A percentile compares a stretch with the other conserved stretches of the same genome.
phyloP scores from a whole-genome alignment of 2,113 vertebrate species.

The Anser cygnoides region DNA sequence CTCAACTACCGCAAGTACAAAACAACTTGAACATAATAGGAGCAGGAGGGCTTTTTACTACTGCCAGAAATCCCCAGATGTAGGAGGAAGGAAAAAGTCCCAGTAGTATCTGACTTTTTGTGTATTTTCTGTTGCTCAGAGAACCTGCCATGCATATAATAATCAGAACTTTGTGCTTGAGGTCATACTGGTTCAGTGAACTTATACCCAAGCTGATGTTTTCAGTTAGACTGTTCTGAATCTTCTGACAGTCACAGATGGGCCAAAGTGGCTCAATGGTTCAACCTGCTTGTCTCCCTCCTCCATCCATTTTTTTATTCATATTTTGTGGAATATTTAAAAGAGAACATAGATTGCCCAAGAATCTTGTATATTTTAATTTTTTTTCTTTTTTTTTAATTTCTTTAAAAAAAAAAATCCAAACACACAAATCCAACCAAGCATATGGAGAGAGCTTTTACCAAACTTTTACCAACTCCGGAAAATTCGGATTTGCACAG shows the following conservation, averaged over 20 bases:
- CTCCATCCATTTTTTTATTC: not conserved
- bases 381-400: no score
- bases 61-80: not conserved
- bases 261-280: not conserved
- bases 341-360: not conserved
- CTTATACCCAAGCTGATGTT: slow-evolving; percentile 37
- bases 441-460: not conserved
- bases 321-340: not conserved
- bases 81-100: not conserved
- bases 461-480: not conserved
- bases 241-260: not conserved
- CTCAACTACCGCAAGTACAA: slow-evolving; percentile 16
- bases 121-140: slow-evolving; percentile 6
- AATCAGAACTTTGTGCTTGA: slow-evolving; percentile 47
- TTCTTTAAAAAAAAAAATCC: not conserved
- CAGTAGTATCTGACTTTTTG: not conserved
- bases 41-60: not conserved
- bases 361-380: not conserved
- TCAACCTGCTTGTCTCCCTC: not conserved
- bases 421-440: not conserved
- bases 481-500: not conserved
- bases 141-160: not conserved
- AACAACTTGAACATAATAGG: not conserved
- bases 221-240: not conserved
- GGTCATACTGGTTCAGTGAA: slow-evolving; percentile 14